Conservation (phyloP, 1,140 invertebrate species). For the Drosophila auraria region DNA sequence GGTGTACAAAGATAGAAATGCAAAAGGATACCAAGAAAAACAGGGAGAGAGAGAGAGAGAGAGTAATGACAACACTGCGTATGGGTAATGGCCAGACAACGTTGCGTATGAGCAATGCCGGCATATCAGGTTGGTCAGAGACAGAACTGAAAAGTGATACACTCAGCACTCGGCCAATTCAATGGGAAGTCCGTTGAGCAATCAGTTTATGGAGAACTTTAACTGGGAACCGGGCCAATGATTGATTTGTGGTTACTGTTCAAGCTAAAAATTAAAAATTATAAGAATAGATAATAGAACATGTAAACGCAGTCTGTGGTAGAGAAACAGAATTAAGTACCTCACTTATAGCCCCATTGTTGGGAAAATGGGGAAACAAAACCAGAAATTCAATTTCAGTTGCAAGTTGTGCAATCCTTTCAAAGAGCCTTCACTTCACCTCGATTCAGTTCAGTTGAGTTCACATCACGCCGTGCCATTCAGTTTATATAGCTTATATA, state of each 20-base stretch:
- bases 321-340: not conserved
- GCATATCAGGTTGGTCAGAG: not conserved
- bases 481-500: not conserved
- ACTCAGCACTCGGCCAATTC: not conserved
- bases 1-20: constrained; percentile 58
- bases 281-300: too few species aligned
- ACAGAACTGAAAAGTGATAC: not conserved
- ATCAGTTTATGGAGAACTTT: not conserved
- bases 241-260: constrained; percentile 1
- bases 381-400: constrained; percentile 17
- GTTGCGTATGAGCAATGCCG: constrained; percentile 29
- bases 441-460: constrained; percentile 9
- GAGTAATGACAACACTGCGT: constrained; percentile 27
- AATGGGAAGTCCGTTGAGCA: not conserved
- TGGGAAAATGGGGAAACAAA: constrained; percentile 20
- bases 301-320: too few species aligned
- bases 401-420: constrained; percentile 22
- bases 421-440: constrained; percentile 23
- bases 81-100: constrained; percentile 28
- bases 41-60: not conserved
- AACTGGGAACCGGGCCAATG: not conserved
- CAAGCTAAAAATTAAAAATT: not conserved
- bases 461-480: constrained; percentile 11
- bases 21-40: constrained; percentile 18
- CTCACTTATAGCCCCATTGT: not conserved